Percentiles rank a stretch among this genome's conserved stretches.
Evolutionary conservation across 35 echinoderm and acorn worm genomes (phyloP).

Genomic region (Anneissia japonica): DNA sequence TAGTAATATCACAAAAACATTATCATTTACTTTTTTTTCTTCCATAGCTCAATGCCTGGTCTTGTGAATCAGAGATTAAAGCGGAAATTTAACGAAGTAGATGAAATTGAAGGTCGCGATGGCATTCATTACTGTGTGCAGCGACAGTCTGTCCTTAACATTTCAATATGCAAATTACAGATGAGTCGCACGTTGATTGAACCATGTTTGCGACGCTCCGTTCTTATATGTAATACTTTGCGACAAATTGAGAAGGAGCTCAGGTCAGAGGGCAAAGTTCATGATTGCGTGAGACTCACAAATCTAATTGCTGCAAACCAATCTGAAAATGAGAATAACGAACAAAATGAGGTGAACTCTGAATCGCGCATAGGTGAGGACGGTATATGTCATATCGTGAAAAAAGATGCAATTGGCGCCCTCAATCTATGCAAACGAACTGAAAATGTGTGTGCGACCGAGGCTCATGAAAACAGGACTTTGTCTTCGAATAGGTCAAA

Average conservation of each 20-base stretch:
- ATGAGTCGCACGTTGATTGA: conserved; percentile 51
- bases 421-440: conserved; percentile 18
- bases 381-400: not conserved
- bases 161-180: conserved; percentile 62
- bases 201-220: conserved; percentile 54
- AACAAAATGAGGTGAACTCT: conserved; percentile 42
- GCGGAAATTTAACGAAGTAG: conserved; percentile 61
- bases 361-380: not conserved
- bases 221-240: conserved; percentile 76
- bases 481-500: not conserved
- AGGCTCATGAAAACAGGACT: not conserved
- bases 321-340: conserved; percentile 15
- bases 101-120: conserved; percentile 53
- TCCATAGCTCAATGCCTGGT: conserved; percentile 62
- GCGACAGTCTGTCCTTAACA: conserved; percentile 66
- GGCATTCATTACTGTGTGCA: conserved; percentile 57
- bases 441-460: conserved; percentile 3
- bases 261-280: conserved; percentile 46
- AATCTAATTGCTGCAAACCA: conserved; percentile 50
- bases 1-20: too few relatives aligned
- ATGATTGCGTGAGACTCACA: conserved; percentile 42
- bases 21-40: conserved; percentile 28
- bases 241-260: conserved; percentile 59
- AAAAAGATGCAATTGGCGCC: not conserved
- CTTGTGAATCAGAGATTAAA: conserved; percentile 62